Conservation (phyloP, 2,113 vertebrate species). For the Spheniscus mendiculus region DNA sequence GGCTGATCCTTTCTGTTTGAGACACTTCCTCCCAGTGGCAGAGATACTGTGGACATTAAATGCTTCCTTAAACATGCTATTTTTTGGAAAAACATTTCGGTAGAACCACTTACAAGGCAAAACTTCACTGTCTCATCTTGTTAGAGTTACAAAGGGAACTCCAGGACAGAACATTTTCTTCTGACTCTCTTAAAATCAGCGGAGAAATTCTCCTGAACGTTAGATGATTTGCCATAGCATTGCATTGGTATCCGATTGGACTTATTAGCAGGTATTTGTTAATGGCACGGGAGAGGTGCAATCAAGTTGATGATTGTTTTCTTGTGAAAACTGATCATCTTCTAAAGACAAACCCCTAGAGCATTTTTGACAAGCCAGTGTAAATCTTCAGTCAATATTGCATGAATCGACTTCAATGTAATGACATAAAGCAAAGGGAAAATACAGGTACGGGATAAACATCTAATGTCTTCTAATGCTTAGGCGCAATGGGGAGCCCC, state of each 20-base stretch:
- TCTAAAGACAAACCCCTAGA: background rate
- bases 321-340: background rate
- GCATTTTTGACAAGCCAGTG: background rate
- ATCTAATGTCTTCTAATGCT: conserved; percentile 43
- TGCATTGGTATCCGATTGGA: background rate
- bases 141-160: conserved; percentile 32
- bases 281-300: background rate
- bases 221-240: background rate
- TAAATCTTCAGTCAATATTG: background rate
- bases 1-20: conserved; percentile 9
- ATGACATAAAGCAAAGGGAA: background rate
- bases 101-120: conserved; percentile 20
- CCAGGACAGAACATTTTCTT: background rate
- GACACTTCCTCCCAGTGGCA: background rate
- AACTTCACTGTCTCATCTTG: background rate
- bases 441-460: conserved; percentile 18
- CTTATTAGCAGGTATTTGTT: background rate
- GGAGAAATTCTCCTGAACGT: background rate
- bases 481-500: conserved; percentile 37
- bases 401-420: background rate
- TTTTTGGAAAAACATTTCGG: background rate
- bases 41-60: background rate
- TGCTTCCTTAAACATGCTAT: background rate
- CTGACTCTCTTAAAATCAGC: conserved; percentile 6
- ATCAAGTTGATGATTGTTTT: background rate